Percentiles rank a stretch among this genome's conserved stretches.
Evolutionary conservation across 2,113 vertebrate species (phyloP).

Genomic region (Axis porcinus): DNA sequence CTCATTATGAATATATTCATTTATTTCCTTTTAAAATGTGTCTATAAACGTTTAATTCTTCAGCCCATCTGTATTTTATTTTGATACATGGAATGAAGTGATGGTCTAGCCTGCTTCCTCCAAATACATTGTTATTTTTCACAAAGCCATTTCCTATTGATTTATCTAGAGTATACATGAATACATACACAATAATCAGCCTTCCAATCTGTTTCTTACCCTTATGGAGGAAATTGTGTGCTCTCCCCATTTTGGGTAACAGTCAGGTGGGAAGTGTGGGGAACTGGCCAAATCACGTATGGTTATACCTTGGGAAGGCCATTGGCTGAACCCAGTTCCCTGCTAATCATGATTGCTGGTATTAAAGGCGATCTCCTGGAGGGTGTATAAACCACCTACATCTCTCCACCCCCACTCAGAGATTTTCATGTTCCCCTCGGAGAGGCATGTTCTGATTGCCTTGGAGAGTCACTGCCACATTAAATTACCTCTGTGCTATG

Average conservation of each 20-base stretch:
- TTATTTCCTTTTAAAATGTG: slow-evolving; percentile 3
- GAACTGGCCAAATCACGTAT: background rate
- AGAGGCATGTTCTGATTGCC: background rate
- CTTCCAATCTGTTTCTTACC: background rate
- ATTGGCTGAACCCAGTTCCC: background rate
- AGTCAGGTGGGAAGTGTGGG: background rate
- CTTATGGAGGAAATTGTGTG: background rate
- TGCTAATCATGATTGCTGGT: background rate
- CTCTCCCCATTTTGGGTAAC: background rate
- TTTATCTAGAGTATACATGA: background rate
- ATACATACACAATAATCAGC: background rate
- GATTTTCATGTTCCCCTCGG: background rate
- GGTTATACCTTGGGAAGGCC: background rate
- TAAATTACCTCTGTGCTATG: background rate
- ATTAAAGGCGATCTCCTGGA: background rate
- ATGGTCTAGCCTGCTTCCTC: background rate
- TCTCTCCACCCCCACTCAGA: background rate
- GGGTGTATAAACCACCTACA: background rate
- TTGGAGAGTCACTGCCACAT: background rate
- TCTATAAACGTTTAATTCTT: slow-evolving; percentile 5
- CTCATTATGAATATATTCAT: background rate
- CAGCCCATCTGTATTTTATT: background rate
- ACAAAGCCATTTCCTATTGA: background rate
- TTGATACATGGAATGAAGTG: background rate
- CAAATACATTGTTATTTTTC: background rate